phyloP scores from a whole-genome alignment of 2,888 invertebrate genomes.

The Argynnis bischoffii region DNA sequence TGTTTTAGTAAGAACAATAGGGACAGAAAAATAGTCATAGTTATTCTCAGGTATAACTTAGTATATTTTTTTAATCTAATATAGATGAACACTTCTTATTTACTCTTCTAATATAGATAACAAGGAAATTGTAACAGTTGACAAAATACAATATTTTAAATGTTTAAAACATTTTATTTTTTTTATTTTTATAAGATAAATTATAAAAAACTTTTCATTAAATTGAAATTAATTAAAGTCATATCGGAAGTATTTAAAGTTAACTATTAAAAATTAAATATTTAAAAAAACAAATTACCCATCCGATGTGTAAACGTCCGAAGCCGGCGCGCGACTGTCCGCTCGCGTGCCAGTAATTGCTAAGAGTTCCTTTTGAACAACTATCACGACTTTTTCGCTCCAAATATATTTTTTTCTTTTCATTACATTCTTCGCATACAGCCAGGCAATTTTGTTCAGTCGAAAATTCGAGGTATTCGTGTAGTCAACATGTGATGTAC shows the following conservation, averaged over 20 bases:
- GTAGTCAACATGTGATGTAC: constrained; percentile 49
- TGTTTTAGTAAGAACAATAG: too few relatives aligned
- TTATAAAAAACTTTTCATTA: too few relatives aligned
- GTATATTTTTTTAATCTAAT: too few relatives aligned
- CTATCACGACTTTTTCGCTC: constrained; percentile 82
- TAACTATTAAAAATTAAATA: background rate
- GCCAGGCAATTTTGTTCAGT: constrained; percentile 69
- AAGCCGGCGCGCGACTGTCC: constrained; percentile 72
- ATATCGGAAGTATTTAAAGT: background rate
- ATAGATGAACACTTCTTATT: too few relatives aligned
- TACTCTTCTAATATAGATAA: too few relatives aligned
- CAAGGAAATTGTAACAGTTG: too few relatives aligned
- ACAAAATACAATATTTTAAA: too few relatives aligned
- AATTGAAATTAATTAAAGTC: too few relatives aligned
- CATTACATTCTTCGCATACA: constrained; percentile 75
- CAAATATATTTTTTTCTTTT: constrained; percentile 67
- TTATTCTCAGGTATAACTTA: too few relatives aligned
- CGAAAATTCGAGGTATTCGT: constrained; percentile 72
- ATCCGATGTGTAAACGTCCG: constrained; percentile 59
- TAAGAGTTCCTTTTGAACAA: constrained; percentile 77
- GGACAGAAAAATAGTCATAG: too few relatives aligned
- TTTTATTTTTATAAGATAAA: too few relatives aligned
- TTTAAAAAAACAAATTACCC: background rate
- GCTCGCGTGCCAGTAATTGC: constrained; percentile 82
- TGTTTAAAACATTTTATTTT: too few relatives aligned